Evolutionary conservation across 1,140 invertebrate species (phyloP).

Genomic region (Phymastichus coffea): DNA sequence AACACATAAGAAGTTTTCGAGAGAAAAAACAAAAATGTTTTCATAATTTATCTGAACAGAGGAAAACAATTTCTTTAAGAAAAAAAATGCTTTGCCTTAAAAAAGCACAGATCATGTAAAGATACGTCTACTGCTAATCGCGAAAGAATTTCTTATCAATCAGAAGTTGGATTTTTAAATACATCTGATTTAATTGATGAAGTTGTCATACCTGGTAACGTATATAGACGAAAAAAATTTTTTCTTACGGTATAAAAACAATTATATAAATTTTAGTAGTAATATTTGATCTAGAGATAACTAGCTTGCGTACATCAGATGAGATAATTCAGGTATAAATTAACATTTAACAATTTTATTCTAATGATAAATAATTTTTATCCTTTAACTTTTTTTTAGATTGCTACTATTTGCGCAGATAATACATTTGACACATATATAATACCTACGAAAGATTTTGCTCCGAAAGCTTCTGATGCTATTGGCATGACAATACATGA

Average conservation of each 20-base stretch:
- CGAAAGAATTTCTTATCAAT: slow-evolving; percentile 27
- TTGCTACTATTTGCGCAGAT: slow-evolving; percentile 5
- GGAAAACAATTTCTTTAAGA: too few relatives aligned
- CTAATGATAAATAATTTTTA: not conserved
- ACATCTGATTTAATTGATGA: slow-evolving; percentile 19
- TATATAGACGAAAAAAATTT: not conserved
- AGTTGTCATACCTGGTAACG: not conserved
- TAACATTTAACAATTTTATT: not conserved
- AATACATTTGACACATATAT: slow-evolving; percentile 21
- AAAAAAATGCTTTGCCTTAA: too few relatives aligned
- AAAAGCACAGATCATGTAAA: slow-evolving; percentile 22
- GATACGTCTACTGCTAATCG: not conserved
- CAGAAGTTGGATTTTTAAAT: slow-evolving; percentile 1
- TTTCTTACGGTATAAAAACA: not conserved
- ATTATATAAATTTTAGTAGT: slow-evolving; percentile 14
- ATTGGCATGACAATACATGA: slow-evolving; percentile 5
- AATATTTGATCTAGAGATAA: slow-evolving; percentile 23
- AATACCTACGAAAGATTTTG: slow-evolving; percentile 14
- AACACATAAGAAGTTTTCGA: slow-evolving; percentile 16
- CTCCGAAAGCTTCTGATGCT: not conserved
- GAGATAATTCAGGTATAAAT: too few relatives aligned
- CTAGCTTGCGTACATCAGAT: slow-evolving; percentile 1
- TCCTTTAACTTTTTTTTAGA: slow-evolving; percentile 4
- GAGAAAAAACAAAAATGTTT: not conserved
- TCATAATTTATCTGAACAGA: too few relatives aligned